Conservation (phyloP, 2,797 vertebrate genomes). For the Picus viridis region DNA sequence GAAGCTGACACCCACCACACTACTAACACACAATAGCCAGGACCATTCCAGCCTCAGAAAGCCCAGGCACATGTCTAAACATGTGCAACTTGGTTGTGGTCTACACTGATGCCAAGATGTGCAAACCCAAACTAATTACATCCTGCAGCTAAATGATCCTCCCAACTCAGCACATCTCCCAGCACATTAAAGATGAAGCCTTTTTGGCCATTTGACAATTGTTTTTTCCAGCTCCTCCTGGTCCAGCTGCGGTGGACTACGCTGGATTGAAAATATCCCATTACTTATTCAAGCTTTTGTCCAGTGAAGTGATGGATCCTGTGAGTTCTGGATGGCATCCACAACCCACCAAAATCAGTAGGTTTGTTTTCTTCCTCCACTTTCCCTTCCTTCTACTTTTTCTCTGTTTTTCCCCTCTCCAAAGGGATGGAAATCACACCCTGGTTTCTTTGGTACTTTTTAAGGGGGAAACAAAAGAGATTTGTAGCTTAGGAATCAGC, state of each 20-base stretch:
- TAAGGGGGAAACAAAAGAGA: no score
- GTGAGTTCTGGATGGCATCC: not conserved
- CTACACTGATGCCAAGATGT: not conserved
- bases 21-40: not conserved
- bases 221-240: conserved; percentile 21
- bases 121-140: conserved; percentile 46
- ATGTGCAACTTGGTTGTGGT: conserved; percentile 17
- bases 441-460: not conserved
- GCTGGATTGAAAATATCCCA: not conserved
- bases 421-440: not conserved
- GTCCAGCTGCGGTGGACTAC: not conserved
- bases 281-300: conserved; percentile 39
- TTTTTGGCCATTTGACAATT: conserved; percentile 7
- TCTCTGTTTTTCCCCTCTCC: not conserved
- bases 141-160: conserved; percentile 5
- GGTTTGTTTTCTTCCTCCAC: not conserved
- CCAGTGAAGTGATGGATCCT: not conserved
- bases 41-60: not conserved
- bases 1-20: not conserved
- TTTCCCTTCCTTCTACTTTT: not conserved
- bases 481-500: not conserved
- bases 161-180: not conserved
- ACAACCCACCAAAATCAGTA: conserved; percentile 17
- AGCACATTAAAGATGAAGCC: not conserved
- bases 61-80: not conserved